Evolutionary conservation across 53 echinoderm and acorn worm species (phyloP), one percentile per base, ranked within the genome.

Genomic region (Patiria pectinifera): DNA sequence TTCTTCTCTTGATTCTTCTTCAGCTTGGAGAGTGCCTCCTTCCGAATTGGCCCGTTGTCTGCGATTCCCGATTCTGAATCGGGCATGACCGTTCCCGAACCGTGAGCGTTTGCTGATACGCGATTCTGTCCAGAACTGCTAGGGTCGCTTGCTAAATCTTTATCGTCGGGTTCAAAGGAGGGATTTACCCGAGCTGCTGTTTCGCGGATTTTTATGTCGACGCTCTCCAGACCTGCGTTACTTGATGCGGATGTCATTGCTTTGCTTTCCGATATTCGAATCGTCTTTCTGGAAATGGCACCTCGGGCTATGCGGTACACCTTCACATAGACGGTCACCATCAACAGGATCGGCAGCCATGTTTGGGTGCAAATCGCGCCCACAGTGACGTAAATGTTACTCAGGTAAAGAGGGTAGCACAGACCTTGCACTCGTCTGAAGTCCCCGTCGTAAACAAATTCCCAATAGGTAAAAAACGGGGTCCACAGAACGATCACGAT

Each of bases 1-100:
- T 82, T 82, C 45, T 59, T 82, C n/a, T 24, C 83, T 59, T n/a
- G 74, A n/a, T 72, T 82, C 19, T 53, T 82, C 83, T 58, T 82
- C 15, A 19, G 26, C n/a, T 59, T 82, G 14, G 83, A 82, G 11
- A 45, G 19, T 58, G 25, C 58, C 19, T 14, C 58, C 59, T 14
- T 21, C 58, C 19, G 48, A 58, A 9, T 25, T 53, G 83, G 14
- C n/a, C 45, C 59, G 4, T 6, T 59, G 5, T 59, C 83, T 8
- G 3, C 19, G 9, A 4, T 16, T 82, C 59, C 59, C 83, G n/a
- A 15, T 82, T 82, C 58, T 12, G n/a, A 14, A 58, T 59, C n/a
- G 26, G 83, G 14, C 35, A 35, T 35, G 12, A 14, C 4, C n/a
- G 60, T 82, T 59, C 8, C 1, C 46, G 6, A 44, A 0, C 46